Conservation (phyloP, 2,113 vertebrate species). For the Charina bottae region DNA sequence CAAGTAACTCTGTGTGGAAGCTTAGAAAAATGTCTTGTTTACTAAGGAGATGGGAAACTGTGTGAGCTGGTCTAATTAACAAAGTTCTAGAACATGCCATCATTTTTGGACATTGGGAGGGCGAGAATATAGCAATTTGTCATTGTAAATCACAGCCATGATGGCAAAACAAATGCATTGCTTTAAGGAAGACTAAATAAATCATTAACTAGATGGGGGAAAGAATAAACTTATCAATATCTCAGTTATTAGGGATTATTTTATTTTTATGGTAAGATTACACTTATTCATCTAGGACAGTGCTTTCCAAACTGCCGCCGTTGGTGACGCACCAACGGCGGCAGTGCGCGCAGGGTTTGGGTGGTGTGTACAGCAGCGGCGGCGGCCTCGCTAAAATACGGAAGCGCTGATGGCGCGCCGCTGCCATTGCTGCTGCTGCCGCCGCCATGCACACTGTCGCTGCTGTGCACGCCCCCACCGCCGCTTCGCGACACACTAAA, state of each 20-base stretch:
- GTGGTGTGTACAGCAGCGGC: too few species aligned
- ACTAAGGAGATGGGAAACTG: not conserved
- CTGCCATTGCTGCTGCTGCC: too few species aligned
- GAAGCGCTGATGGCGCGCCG: too few species aligned
- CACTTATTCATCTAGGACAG: not conserved
- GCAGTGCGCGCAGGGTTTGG: too few species aligned
- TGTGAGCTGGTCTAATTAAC: not conserved
- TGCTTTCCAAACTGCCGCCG: too few species aligned
- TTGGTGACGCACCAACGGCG: too few species aligned
- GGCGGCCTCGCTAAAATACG: too few species aligned
- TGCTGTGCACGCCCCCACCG: too few species aligned
- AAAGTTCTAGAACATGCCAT: not conserved
- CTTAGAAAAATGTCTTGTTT: conserved; percentile 13
- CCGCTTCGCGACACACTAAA: too few species aligned
- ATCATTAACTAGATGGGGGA: not conserved
- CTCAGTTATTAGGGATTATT: not conserved
- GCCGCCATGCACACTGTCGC: too few species aligned
- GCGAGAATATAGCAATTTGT: not conserved
- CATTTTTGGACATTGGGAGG: conserved; percentile 9
- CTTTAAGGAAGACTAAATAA: conserved; percentile 16
- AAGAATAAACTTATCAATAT: not conserved
- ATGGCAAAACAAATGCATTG: conserved; percentile 15
- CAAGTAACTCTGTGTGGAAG: not conserved
- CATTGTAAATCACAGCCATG: conserved; percentile 8
- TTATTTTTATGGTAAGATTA: not conserved